phyloP scores from a whole-genome alignment of 92 coral and sea anemone species.

The Phenganax stokvisi region DNA sequence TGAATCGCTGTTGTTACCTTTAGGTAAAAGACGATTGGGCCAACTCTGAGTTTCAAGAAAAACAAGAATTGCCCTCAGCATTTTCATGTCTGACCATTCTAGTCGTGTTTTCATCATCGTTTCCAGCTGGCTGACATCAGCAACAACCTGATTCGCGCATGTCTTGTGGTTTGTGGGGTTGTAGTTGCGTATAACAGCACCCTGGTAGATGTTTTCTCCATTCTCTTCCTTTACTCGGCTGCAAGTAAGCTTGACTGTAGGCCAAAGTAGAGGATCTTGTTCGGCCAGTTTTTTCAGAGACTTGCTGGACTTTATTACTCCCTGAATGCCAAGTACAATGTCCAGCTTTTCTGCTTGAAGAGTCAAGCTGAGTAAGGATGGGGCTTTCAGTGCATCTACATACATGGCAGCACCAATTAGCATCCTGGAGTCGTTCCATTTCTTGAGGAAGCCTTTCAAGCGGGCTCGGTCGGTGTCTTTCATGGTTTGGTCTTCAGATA shows the following conservation, averaged over 20 bases:
- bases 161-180: no score
- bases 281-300: not conserved
- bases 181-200: no score
- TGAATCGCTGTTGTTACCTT: no score
- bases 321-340: conserved; percentile 18
- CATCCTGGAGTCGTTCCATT: conserved; percentile 4
- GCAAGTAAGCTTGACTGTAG: conserved; percentile 9
- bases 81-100: no score
- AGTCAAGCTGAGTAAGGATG: conserved; percentile 7
- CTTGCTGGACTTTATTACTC: conserved; percentile 14
- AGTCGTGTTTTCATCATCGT: no score
- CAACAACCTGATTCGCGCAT: no score
- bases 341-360: conserved; percentile 5
- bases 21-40: no score
- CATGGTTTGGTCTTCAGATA: conserved; percentile 9
- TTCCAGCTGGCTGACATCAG: no score
- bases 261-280: conserved; percentile 9
- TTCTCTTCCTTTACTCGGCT: conserved; percentile 9
- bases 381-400: conserved; percentile 6
- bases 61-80: no score
- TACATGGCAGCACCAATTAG: conserved; percentile 22
- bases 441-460: conserved; percentile 9
- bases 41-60: no score
- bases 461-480: conserved; percentile 9
- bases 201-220: not conserved